A percentile compares a stretch with the other conserved stretches of the same genome.
Conservation (phyloP, 92 coral and sea anemone species). For the Anthopleura xanthogrammica region DNA sequence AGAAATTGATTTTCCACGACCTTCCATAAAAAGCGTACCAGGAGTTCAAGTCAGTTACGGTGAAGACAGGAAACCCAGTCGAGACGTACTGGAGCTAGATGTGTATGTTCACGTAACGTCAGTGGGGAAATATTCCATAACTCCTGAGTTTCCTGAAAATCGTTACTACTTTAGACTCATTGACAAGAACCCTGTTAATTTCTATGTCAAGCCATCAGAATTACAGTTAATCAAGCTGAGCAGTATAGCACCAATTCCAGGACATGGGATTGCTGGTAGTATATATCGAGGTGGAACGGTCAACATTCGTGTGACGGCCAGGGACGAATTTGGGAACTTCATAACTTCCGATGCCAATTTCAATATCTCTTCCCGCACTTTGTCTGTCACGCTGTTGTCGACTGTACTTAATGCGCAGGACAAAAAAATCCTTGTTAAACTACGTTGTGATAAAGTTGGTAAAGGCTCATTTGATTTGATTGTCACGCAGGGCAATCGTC, state of each 20-base stretch:
- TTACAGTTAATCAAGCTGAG: background rate
- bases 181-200: background rate
- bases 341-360: background rate
- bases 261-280: background rate
- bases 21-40: background rate
- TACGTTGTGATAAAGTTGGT: background rate
- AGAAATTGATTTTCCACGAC: background rate
- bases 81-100: background rate
- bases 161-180: background rate
- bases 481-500: background rate
- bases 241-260: background rate
- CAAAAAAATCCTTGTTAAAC: background rate
- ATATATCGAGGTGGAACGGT: background rate
- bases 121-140: background rate
- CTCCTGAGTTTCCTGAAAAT: background rate
- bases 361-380: background rate
- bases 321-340: background rate
- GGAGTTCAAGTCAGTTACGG: background rate
- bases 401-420: background rate
- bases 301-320: background rate
- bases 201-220: background rate
- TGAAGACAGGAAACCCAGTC: background rate
- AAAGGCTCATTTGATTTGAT: background rate
- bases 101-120: conserved; percentile 3
- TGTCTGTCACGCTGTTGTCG: background rate